Evolutionary conservation across 2,888 invertebrate species (phyloP), one percentile per base, ranked within the genome.

Genomic region (Aproaerema taeniolella): DNA sequence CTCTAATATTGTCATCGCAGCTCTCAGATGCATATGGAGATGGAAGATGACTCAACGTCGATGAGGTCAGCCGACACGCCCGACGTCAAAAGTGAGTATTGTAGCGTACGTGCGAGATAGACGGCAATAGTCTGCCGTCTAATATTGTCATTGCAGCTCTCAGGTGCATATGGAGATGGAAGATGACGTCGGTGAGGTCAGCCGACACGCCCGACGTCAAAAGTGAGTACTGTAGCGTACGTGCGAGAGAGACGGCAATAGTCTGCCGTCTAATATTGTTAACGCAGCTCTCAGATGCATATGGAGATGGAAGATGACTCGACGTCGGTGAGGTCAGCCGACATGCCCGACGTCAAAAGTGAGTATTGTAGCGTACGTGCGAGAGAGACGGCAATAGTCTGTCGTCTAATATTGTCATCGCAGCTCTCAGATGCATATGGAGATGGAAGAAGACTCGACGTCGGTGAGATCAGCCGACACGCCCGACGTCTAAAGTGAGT

Each of bases 221-320:
- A n/a, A n/a, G n/a, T n/a, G n/a, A 6, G 20, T 20, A 20, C 7
- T 7, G 5, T 20, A 20, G 7, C 20, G 20, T 20, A 7, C 20
- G 20, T 7, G 20, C 20, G 35, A 31, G 36, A 16, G 9, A 71
- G 83, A 41, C 75, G 95, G 95, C 95, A 95, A 91, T 93, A 93
- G n/a, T n/a, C n/a, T n/a, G n/a, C n/a, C n/a, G n/a, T n/a, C n/a
- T n/a, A n/a, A n/a, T n/a, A n/a, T n/a, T n/a, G n/a, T n/a, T n/a
- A n/a, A 88, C 95, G 95, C 90, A 92, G 92, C 79, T 94, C 95
- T 68, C 94, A 94, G 88, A 91, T 93, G 88, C 94, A 92, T 70
- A 92, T 94, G 91, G 94, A 94, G 88, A 90, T 93, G 91, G 95
- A 95, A 93, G 95, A 95, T 93, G 95, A 95, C 89, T 91, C 94